Evolutionary conservation across 2,888 invertebrate genomes (phyloP), one percentile per base, ranked within the genome.

Genomic region (Suillia variegata): DNA sequence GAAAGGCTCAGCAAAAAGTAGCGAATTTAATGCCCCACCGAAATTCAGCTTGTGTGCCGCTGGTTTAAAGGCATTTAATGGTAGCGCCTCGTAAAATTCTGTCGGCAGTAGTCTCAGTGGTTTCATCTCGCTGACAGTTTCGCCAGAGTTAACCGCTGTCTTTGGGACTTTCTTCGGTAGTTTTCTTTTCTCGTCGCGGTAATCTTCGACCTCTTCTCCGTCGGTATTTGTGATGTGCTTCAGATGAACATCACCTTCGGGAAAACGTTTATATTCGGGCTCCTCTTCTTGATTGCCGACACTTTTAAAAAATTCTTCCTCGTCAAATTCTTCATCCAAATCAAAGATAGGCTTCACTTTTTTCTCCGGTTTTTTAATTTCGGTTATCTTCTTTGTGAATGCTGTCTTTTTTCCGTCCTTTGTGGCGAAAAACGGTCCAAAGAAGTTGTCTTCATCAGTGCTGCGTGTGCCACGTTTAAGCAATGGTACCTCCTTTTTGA

Each of bases 221-320:
- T 80, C 73, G 1, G 64, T 52, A 1, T 70, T 68, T 8, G 75
- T 70, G 2, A 80, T 77, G 26, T 74, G 71, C 51, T 67, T 70
- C 10, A 79, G 62, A 52, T 75, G 78, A 0, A 80, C 78, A 66
- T 80, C 79, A 3, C 81, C 80, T 34, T 77, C 71, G 0, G 80
- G 80, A 2, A 80, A 48, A 0, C 70, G 69, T 0, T 59, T 62
- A 24, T 73, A 70, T 0, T 78, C 67, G 1, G 74, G 74, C 2
- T 69, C 67, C 2, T 69, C 67, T 0, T 63, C 59, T 15, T 70
- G 70, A 0, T 63, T 65, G 0, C 64, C 67, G 1, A 73, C 52
- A 13, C 74, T 73, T 59, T 76, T 76, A 57, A 80, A 80, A 60
- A 77, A 79, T 57, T 74, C 74, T 49, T 77, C 76, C 55, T 80